Base-by-base conservation (phyloP, 1,140 invertebrate genomes). In the Paramacrobiotus metropolitanus region DNA sequence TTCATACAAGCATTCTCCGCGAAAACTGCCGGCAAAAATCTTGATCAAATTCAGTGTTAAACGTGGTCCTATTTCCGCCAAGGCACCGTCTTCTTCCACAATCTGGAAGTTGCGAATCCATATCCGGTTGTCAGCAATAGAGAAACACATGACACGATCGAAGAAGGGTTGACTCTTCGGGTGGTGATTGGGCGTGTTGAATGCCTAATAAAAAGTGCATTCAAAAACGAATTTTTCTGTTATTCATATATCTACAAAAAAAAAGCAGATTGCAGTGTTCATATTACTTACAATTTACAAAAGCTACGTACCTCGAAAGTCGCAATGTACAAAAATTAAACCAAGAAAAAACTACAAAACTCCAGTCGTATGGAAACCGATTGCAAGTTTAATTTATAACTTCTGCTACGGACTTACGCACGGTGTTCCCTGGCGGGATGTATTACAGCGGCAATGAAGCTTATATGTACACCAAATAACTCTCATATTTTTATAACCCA, bases 91-190 rank as follows among this genome's bases (percentile, higher is more conserved):
- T 76, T 96, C 90, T 59, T 89, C 88, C 24, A 96, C 75, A 67
- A 99, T 95, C 76, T 99, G 93, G 72, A 86, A 99, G 76, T 99
- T 97, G 65, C 95, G 78, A 69, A 97, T 96, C 92, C 93, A 98
- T 70, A 99, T 91, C 65, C 87, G 80, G 64, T 92, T 86, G 70
- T 98, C 93, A 15, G 94, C 69, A 62, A 92, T 76, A 63, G 83
- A 84, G 69, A 99, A 99, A 21, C 85, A 86, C 66, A 91, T 88
- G 0, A 99, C 84, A 76, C 96, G 90, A 73, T 99, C 95, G 69
- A 93, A 82, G 71, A 99, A 99, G n/a, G 95, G 95, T 74, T 99
- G 92, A 72, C 89, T 95, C 73, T 94, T 95, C 4, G 95, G 94
- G 76, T 98, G 92, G 70, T 91, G 80, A 70, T 94, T 85, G 0